phyloP scores from a whole-genome alignment of 2,888 invertebrate species.

The Cephus nigrinus region DNA sequence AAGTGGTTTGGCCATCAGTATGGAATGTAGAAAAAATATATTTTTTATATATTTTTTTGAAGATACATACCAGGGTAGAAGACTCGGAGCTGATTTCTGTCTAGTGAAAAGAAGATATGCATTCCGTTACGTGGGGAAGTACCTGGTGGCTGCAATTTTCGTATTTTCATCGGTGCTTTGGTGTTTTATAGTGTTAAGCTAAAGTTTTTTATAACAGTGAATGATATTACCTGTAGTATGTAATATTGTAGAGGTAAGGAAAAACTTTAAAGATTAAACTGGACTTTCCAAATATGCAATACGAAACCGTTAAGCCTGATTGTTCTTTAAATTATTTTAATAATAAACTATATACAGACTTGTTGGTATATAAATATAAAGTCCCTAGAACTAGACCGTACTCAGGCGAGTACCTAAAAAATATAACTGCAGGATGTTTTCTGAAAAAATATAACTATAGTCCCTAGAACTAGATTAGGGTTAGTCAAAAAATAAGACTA shows the following conservation, averaged over 20 bases:
- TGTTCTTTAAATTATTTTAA: not conserved
- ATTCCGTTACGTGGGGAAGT: not conserved
- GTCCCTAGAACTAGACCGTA: too few relatives aligned
- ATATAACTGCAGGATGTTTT: too few relatives aligned
- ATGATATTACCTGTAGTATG: not conserved
- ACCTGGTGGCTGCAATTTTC: not conserved
- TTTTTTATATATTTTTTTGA: not conserved
- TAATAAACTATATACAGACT: not conserved
- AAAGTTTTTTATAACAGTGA: not conserved
- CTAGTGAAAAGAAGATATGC: not conserved
- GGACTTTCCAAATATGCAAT: not conserved
- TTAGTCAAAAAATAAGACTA: not conserved
- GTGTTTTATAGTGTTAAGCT: not conserved
- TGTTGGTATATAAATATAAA: not conserved
- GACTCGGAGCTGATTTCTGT: not conserved
- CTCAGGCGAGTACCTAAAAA: too few relatives aligned
- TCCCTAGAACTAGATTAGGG: too few relatives aligned
- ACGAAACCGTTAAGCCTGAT: not conserved
- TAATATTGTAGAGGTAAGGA: not conserved
- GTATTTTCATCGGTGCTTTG: not conserved
- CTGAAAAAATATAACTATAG: too few relatives aligned
- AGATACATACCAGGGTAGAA: not conserved
- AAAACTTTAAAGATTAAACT: not conserved
- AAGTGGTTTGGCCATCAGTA: not conserved
- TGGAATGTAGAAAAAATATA: not conserved